These are phyloP conservation scores for Caenorhabditis remanei DNA, from an alignment of 1,140 invertebrate species.

Conservation along the genomic window DNA sequence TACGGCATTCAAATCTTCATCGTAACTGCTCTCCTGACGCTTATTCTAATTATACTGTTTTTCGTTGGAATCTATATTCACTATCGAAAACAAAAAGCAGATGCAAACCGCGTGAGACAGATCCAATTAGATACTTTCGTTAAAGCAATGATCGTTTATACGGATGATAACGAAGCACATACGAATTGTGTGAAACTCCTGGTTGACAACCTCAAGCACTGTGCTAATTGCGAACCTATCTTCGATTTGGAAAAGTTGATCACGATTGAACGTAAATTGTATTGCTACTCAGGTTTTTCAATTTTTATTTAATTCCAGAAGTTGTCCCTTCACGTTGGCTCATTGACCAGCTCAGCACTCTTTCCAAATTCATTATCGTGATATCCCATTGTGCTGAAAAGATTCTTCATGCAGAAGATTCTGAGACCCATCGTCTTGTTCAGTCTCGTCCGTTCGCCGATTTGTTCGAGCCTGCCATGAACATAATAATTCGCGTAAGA, in stretches of 20 bases:
- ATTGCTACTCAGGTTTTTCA: not conserved
- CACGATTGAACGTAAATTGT: not conserved
- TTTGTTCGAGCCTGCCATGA: conserved; percentile 69
- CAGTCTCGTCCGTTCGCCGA: conserved; percentile 72
- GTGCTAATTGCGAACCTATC: not conserved
- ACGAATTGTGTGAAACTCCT: not conserved
- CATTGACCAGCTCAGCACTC: conserved; percentile 54
- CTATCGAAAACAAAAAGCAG: not conserved
- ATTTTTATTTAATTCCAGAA: conserved; percentile 8
- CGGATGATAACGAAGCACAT: conserved; percentile 15
- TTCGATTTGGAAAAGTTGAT: conserved; percentile 9
- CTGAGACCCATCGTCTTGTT: conserved; percentile 64
- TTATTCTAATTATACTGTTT: not conserved
- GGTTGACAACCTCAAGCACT: conserved; percentile 7
- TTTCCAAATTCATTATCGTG: conserved; percentile 58
- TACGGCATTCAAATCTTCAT: conserved; percentile 23
- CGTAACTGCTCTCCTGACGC: not conserved
- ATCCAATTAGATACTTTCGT: not conserved
- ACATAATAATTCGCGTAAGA: conserved; percentile 66
- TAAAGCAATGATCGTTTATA: conserved; percentile 20
- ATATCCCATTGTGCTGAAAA: conserved; percentile 54
- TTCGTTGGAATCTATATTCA: not conserved
- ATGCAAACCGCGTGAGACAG: not conserved
- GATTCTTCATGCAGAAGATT: conserved; percentile 57
- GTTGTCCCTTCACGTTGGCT: conserved; percentile 45